phyloP scores from a whole-genome alignment of 2,888 invertebrate genomes.

The Girardia tigrina region DNA sequence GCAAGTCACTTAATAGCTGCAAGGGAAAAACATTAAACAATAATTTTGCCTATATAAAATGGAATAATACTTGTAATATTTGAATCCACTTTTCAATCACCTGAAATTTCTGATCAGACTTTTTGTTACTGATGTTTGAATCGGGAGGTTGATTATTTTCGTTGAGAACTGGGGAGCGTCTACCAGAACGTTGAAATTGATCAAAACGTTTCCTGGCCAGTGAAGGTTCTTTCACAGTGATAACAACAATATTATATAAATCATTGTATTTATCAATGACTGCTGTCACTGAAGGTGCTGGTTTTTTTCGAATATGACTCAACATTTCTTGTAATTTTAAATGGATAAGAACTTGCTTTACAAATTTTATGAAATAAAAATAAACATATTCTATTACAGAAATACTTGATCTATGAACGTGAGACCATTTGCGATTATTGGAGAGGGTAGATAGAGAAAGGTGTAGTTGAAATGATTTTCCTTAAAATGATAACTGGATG shows the following conservation, averaged over 20 bases:
- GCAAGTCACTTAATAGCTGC: neutral
- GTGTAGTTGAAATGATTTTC: neutral
- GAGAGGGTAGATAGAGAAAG: neutral
- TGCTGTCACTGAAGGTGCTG: neutral
- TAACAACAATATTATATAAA: neutral
- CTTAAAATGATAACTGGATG: too few relatives aligned
- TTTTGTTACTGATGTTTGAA: neutral
- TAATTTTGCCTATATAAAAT: too few relatives aligned
- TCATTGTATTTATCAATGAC: neutral
- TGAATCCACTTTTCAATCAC: neutral
- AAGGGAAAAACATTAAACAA: neutral
- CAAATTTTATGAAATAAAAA: neutral
- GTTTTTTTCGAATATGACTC: neutral
- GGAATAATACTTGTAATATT: neutral
- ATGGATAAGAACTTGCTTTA: neutral
- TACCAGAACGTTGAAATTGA: neutral
- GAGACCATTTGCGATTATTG: neutral
- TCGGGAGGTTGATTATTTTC: neutral
- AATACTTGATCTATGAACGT: neutral
- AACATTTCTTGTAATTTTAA: conserved; percentile 9
- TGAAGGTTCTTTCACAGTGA: neutral
- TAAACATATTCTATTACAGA: neutral
- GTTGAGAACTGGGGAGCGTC: neutral
- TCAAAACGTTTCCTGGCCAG: neutral
- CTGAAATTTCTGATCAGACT: neutral